Conservation (phyloP, 1,140 invertebrate genomes). For the Hormaphis cornu region DNA sequence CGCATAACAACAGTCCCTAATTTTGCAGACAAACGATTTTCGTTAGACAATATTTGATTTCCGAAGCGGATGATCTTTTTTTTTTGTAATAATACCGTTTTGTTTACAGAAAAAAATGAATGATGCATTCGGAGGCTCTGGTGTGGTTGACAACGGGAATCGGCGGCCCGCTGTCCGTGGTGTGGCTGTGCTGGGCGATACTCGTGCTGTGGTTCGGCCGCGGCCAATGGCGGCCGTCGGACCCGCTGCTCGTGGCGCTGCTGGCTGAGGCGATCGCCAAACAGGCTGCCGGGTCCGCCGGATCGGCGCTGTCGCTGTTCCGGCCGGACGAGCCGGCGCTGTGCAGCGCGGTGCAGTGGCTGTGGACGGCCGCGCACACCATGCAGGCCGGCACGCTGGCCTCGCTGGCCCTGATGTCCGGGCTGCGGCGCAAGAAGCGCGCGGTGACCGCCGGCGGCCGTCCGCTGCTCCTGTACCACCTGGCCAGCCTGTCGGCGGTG, state of each 20-base stretch:
- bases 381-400: slow-evolving; percentile 49
- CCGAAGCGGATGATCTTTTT: too few relatives aligned
- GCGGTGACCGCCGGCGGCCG: slow-evolving; percentile 9
- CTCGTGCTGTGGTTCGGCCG: slow-evolving; percentile 49
- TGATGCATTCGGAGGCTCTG: slow-evolving; percentile 45
- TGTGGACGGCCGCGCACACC: slow-evolving; percentile 46
- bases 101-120: slow-evolving; percentile 37
- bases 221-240: slow-evolving; percentile 47
- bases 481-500: slow-evolving; percentile 47
- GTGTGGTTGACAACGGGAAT: slow-evolving; percentile 48
- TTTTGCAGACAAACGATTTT: too few relatives aligned
- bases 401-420: slow-evolving; percentile 43
- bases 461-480: slow-evolving; percentile 47
- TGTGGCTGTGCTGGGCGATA: slow-evolving; percentile 45
- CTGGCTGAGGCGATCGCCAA: slow-evolving; percentile 45
- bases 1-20: too few relatives aligned
- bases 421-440: not conserved
- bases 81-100: not conserved
- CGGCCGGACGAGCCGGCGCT: slow-evolving; percentile 44
- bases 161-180: slow-evolving; percentile 46
- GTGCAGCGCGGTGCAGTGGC: slow-evolving; percentile 46
- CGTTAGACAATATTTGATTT: too few relatives aligned
- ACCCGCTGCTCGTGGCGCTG: slow-evolving; percentile 48
- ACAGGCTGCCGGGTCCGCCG: slow-evolving; percentile 45
- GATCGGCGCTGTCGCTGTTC: slow-evolving; percentile 46